These are phyloP conservation scores for Digitonthophagus gazella DNA, from an alignment of 2,888 invertebrate species.

Conservation along the genomic window DNA sequence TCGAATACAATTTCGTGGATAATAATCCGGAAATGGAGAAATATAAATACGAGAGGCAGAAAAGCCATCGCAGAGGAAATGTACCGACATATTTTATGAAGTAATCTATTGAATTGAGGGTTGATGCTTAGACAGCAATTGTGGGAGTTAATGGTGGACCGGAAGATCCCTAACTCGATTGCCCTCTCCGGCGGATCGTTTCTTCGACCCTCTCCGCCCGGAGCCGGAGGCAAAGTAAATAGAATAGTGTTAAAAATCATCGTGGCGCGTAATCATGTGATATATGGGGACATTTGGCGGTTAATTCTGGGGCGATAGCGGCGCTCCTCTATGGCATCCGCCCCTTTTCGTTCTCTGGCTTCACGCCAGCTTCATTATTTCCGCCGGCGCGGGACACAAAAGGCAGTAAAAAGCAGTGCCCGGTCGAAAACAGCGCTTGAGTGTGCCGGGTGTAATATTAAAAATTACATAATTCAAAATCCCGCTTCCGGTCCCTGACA, in stretches of 20 bases:
- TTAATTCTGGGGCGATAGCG: conserved; percentile 45
- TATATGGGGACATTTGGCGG: conserved; percentile 47
- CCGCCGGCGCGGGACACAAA: conserved; percentile 30
- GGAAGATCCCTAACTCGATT: conserved; percentile 35
- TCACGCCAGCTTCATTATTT: conserved; percentile 40
- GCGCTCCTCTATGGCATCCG: conserved; percentile 24
- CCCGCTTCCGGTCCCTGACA: conserved; percentile 47
- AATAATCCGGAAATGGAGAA: background rate
- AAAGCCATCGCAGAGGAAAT: conserved; percentile 5
- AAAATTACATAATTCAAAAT: conserved; percentile 51
- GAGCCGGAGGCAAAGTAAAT: conserved; percentile 44
- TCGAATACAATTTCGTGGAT: background rate
- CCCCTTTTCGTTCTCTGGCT: conserved; percentile 33
- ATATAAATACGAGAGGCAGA: conserved; percentile 5
- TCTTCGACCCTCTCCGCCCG: background rate
- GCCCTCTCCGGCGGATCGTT: conserved; percentile 28
- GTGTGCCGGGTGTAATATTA: conserved; percentile 41
- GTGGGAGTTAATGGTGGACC: conserved; percentile 28
- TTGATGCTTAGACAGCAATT: conserved; percentile 18
- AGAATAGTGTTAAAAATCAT: conserved; percentile 47
- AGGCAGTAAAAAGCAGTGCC: conserved; percentile 26
- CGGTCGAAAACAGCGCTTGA: conserved; percentile 34
- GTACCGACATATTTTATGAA: conserved; percentile 16
- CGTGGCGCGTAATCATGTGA: conserved; percentile 49
- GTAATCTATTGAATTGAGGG: background rate